These are phyloP conservation scores for Pemphredon lugubris DNA, from an alignment of 2,888 invertebrate genomes.

Conservation along the genomic window DNA sequence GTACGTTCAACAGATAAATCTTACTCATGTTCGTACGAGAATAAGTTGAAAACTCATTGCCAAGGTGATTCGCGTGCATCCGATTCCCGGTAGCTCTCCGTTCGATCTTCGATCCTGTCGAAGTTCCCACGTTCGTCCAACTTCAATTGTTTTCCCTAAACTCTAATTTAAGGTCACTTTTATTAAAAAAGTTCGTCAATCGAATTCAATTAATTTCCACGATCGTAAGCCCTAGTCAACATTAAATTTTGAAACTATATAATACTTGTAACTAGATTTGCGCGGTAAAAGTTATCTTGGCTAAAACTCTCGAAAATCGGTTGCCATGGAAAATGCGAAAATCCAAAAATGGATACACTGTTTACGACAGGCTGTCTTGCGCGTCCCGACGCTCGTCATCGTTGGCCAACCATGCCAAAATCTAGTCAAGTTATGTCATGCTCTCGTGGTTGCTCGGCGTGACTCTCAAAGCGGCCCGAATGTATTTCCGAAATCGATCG, in stretches of 20 bases:
- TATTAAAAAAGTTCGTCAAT: too few relatives aligned
- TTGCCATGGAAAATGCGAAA: not conserved
- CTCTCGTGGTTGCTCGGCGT: constrained; percentile 24
- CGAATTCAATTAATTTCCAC: too few relatives aligned
- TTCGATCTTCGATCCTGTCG: constrained; percentile 26
- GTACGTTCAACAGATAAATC: constrained; percentile 57
- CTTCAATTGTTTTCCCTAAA: too few relatives aligned
- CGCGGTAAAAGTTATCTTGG: too few relatives aligned
- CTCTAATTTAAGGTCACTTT: too few relatives aligned
- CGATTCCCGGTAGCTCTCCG: constrained; percentile 25
- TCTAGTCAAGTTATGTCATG: constrained; percentile 51
- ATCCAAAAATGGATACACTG: constrained; percentile 9
- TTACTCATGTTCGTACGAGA: constrained; percentile 61
- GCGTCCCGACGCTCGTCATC: constrained; percentile 10
- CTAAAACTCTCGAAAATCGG: too few relatives aligned
- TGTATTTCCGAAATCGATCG: constrained; percentile 16
- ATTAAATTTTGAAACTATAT: too few relatives aligned
- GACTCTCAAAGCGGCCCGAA: constrained; percentile 13
- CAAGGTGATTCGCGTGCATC: constrained; percentile 65
- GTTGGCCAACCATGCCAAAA: constrained; percentile 49
- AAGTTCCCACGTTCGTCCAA: too few relatives aligned
- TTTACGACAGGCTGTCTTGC: constrained; percentile 45
- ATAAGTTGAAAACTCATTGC: constrained; percentile 69
- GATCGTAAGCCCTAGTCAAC: too few relatives aligned
- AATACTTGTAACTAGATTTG: too few relatives aligned